Evolutionary conservation across 2,797 vertebrate genomes (phyloP).

Genomic region (Pogoniulus pusillus): DNA sequence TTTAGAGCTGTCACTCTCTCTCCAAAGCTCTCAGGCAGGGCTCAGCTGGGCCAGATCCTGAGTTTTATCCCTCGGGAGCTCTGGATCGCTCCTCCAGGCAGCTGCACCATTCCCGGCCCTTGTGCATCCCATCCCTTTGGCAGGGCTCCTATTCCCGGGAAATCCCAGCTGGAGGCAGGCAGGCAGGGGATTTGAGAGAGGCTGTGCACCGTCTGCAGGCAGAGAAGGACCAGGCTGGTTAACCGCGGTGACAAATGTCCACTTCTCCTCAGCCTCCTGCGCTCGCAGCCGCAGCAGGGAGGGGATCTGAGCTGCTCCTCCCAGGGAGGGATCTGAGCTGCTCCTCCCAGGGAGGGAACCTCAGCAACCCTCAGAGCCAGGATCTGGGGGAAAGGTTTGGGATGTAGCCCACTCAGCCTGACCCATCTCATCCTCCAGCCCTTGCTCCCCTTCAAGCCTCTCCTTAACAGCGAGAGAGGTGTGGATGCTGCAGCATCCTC

Average conservation of each 20-base stretch:
- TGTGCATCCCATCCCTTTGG: fast-evolving
- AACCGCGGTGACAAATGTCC: neutral
- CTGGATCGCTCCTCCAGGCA: fast-evolving
- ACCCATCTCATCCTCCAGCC: neutral
- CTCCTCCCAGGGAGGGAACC: neutral
- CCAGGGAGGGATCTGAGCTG: neutral
- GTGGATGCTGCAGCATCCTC: neutral
- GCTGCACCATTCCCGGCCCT: fast-evolving
- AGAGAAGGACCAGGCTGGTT: neutral
- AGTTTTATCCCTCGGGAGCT: neutral
- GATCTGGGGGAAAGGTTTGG: neutral
- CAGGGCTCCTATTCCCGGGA: neutral
- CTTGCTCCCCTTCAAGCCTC: neutral
- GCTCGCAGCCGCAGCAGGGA: neutral
- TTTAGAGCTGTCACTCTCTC: neutral
- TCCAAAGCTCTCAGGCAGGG: fast-evolving
- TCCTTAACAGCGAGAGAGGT: neutral
- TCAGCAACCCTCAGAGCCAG: neutral
- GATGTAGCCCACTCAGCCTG: fast-evolving
- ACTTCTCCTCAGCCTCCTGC: neutral
- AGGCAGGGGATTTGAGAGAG: neutral
- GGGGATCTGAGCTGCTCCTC: neutral
- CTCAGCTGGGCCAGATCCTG: fast-evolving
- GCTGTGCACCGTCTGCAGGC: fast-evolving
- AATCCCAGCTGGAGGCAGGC: fast-evolving